These are phyloP conservation scores for Eleutherodactylus coqui DNA, from an alignment of 2,797 vertebrate genomes.

Conservation along the genomic window DNA sequence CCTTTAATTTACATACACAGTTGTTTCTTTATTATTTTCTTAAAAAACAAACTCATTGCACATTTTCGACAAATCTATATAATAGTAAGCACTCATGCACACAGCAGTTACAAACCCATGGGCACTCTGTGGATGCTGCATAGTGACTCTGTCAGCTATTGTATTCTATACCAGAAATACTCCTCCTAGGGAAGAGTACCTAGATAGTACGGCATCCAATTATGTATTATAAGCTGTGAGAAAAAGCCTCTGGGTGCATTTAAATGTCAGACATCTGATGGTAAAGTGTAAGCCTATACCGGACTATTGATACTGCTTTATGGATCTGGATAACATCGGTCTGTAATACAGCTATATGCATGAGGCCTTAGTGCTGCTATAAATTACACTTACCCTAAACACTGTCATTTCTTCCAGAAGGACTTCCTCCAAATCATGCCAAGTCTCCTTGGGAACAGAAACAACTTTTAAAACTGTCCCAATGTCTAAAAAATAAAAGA, in stretches of 20 bases:
- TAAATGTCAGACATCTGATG: too few species aligned
- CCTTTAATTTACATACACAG: background rate
- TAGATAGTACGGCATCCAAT: background rate
- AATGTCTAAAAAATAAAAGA: constrained; percentile 77
- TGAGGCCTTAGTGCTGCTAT: background rate
- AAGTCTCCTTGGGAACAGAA: constrained; percentile 94
- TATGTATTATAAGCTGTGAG: too few species aligned
- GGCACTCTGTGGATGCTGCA: background rate
- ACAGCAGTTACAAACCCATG: background rate
- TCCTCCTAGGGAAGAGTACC: background rate
- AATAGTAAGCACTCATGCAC: background rate
- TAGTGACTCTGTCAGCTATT: background rate
- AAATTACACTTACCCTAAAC: constrained; percentile 84
- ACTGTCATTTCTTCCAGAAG: constrained; percentile 97
- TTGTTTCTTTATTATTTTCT: too few species aligned
- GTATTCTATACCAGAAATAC: too few species aligned
- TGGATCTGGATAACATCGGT: too few species aligned
- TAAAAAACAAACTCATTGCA: background rate
- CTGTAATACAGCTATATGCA: too few species aligned
- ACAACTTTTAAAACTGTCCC: constrained; percentile 97
- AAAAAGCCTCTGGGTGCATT: too few species aligned
- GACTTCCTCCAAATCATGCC: constrained; percentile 98
- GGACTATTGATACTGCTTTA: too few species aligned
- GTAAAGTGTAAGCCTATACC: too few species aligned
- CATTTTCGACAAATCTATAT: background rate